Evolutionary conservation across 2,888 invertebrate genomes (phyloP), one percentile per base, ranked within the genome.

Genomic region (Hirudinaria manillensis): DNA sequence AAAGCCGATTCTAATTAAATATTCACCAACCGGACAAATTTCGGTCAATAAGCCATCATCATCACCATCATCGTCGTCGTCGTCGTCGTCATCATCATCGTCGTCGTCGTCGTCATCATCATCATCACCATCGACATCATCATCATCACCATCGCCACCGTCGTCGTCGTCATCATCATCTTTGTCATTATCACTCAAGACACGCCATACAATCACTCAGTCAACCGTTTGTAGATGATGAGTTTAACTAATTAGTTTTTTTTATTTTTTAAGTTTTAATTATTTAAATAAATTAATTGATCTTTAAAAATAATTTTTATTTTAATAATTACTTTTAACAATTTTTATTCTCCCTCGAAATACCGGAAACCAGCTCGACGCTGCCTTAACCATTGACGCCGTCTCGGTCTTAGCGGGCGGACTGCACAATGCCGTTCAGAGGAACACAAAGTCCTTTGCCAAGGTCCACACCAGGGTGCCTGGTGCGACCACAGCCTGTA

Each of bases 31-130:
- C n/a, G n/a, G n/a, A n/a, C n/a, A n/a, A n/a, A n/a, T n/a, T n/a
- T n/a, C n/a, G n/a, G n/a, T n/a, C n/a, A n/a, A n/a, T n/a, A n/a
- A n/a, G n/a, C n/a, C 72, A 45, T 36, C 32, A 53, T 56, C 55
- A 34, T 53, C 51, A 75, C n/a, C 70, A 36, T 24, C 34, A 56
- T 32, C 32, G 29, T 55, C 51, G 70, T 29, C 68, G 70, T 70
- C 55, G 55, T 70, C 68, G 55, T 70, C 53, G 32, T 29, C 51
- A 75, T 68, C 45, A 45, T 53, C 29, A 75, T 27, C 51, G 68
- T 68, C 68, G 53, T 16, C 67, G 51, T 51, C 67, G 53, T 53
- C 51, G 68, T 53, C 75, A 75, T 32, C 68, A 70, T 68, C 75
- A 75, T 68, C 67, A 56, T 56, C 56, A 56, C 3, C 56, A 56